Evolutionary conservation across 2,888 invertebrate genomes (phyloP), one percentile per base, ranked within the genome.

Genomic region (Ramazzottius varieornatus): DNA sequence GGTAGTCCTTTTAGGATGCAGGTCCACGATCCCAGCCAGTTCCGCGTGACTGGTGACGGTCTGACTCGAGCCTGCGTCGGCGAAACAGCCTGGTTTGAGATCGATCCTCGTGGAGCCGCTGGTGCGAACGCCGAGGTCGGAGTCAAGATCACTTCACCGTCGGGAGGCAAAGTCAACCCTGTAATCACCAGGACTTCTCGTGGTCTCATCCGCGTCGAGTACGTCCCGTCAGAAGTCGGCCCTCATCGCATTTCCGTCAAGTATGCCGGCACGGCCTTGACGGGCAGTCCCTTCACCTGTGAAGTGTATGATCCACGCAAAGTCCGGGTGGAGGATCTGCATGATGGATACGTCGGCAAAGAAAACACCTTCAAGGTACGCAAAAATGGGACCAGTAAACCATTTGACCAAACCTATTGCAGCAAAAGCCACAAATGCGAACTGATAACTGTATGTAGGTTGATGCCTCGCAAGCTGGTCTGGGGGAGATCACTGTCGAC

Each of bases 391-490:
- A n/a, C n/a, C n/a, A n/a, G n/a, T n/a, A n/a, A n/a, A n/a, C n/a
- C n/a, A n/a, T n/a, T n/a, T n/a, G n/a, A n/a, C n/a, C n/a, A n/a
- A n/a, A n/a, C n/a, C n/a, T n/a, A n/a, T n/a, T n/a, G n/a, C n/a
- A n/a, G n/a, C n/a, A n/a, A n/a, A n/a, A n/a, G n/a, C n/a, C n/a
- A n/a, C n/a, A n/a, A 4, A 24, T 54, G 13, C 16, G 54, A 16
- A 54, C 8, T 8, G 54, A 54, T 8, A 54, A 54, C 54, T 8
- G 8, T 8, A 16, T 54, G 16, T 24, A 24, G 29, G 54, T 54
- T 4, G 54, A 54, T 78, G 96, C 94, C 64, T 90, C 89, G 74
- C 88, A 91, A 73, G 96, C 96, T 65, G 98, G 98, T 46, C 96
- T 96, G 81, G 98, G 98, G 64, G 94, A 96, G 79, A 81, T 98